Evolutionary conservation across 2,888 invertebrate species (phyloP).

Genomic region (Epiperipatus broadwayi): DNA sequence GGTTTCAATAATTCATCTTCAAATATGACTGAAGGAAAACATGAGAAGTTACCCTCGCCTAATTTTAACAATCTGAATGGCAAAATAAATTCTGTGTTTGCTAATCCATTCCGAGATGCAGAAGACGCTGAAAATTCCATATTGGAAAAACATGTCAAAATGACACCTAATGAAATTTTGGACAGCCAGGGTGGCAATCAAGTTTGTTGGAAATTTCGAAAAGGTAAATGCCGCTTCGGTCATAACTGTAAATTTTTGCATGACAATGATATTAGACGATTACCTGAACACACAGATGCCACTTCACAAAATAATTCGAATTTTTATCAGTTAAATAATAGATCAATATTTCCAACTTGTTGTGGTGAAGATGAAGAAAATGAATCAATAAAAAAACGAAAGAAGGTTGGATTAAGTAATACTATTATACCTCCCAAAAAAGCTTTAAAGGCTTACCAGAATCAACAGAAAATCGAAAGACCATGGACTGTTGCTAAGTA

Average conservation of each 20-base stretch:
- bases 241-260: constrained; percentile 80
- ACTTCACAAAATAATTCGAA: neutral
- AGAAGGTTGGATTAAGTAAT: constrained; percentile 56
- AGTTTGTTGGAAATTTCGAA: constrained; percentile 79
- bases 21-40: constrained; percentile 10
- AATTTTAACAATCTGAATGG: constrained; percentile 23
- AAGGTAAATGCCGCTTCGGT: constrained; percentile 72
- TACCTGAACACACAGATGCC: constrained; percentile 4
- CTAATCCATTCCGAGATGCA: constrained; percentile 64
- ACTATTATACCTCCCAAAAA: constrained; percentile 60
- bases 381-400: constrained; percentile 38
- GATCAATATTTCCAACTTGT: constrained; percentile 16
- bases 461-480: constrained; percentile 22
- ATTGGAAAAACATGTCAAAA: constrained; percentile 75
- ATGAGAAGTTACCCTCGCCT: constrained; percentile 7
- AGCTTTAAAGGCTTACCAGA: constrained; percentile 42
- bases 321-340: constrained; percentile 24
- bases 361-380: constrained; percentile 23
- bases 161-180: constrained; percentile 51
- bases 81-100: constrained; percentile 48
- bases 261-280: constrained; percentile 49
- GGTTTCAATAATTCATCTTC: no score
- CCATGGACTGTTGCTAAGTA: no score
- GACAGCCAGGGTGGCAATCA: constrained; percentile 41
- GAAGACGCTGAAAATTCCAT: constrained; percentile 67